Conservation (phyloP, 2,797 vertebrate genomes). For the Chrysocyon brachyurus region DNA sequence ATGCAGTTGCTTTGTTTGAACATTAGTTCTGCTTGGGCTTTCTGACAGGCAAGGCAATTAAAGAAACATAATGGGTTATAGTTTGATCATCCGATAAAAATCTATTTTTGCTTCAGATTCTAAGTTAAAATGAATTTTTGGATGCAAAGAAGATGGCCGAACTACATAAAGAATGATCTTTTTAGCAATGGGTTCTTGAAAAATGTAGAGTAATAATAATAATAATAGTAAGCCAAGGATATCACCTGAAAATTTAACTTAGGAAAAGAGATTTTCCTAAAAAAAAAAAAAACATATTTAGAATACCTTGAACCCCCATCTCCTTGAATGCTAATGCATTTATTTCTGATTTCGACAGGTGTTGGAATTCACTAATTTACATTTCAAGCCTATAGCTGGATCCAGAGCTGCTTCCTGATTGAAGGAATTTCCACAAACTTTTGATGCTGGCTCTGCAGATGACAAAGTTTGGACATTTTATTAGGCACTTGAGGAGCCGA, state of each 20-base stretch:
- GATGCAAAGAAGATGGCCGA: background rate
- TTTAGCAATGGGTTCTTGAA: background rate
- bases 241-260: background rate
- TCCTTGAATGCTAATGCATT: background rate
- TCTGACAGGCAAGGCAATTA: background rate
- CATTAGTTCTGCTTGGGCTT: background rate
- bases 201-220: background rate
- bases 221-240: background rate
- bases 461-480: background rate
- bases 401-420: background rate
- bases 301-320: background rate
- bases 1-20: background rate
- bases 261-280: conserved; percentile 9
- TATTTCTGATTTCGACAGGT: background rate
- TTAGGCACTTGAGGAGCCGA: background rate
- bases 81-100: background rate
- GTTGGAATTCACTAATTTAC: background rate
- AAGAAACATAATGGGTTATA: background rate
- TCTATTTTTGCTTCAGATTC: background rate
- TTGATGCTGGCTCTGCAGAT: background rate
- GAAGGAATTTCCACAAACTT: background rate
- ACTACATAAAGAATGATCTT: background rate
- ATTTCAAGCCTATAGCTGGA: background rate
- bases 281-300: background rate
- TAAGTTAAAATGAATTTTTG: conserved; percentile 53